phyloP scores from a whole-genome alignment of 53 echinoderm and acorn worm genomes.

The Astropecten irregularis region DNA sequence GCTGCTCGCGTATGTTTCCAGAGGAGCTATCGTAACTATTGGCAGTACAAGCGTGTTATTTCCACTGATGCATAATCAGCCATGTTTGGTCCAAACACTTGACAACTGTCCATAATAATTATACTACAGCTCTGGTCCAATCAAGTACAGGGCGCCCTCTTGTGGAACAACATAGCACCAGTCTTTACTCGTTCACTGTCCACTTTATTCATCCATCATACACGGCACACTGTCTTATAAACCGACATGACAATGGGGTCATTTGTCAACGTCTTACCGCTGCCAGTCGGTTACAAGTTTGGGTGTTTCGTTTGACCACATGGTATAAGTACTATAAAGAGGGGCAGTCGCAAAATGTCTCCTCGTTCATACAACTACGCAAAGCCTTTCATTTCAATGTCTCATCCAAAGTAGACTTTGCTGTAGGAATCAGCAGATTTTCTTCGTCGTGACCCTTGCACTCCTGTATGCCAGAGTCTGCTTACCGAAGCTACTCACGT shows the following conservation, averaged over 20 bases:
- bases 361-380: conserved; percentile 7
- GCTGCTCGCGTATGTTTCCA: no score
- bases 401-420: neutral
- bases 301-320: neutral
- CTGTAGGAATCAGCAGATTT: conserved; percentile 72
- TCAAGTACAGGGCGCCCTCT: conserved; percentile 25
- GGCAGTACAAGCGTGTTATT: no score
- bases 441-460: conserved; percentile 89
- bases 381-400: neutral
- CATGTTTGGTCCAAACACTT: no score
- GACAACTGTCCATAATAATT: no score
- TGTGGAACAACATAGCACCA: conserved; percentile 18
- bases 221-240: neutral
- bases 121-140: no score
- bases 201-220: neutral
- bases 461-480: conserved; percentile 91
- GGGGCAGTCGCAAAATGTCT: neutral
- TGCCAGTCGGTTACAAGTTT: no score
- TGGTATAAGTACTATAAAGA: neutral
- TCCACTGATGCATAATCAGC: no score
- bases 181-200: neutral
- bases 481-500: conserved; percentile 85
- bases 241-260: no score
- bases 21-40: no score
- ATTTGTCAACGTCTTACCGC: no score